Evolutionary conservation across 2,113 vertebrate genomes (phyloP).

Genomic region (Pampusana beccarii): DNA sequence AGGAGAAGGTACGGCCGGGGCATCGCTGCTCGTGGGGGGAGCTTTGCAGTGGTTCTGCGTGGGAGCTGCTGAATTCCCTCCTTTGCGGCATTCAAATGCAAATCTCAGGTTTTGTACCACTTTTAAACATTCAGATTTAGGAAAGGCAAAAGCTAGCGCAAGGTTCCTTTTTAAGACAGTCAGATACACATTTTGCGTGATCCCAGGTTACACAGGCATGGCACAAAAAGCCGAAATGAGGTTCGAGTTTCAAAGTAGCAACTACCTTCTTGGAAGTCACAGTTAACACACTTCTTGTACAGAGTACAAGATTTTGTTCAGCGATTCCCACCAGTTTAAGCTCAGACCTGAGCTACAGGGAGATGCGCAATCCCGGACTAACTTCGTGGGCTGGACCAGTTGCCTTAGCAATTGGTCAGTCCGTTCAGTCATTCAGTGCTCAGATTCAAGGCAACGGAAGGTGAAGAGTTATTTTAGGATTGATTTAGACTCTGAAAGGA

Average conservation of each 20-base stretch:
- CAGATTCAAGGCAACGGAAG: too few species aligned
- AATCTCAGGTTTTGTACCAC: fast-evolving
- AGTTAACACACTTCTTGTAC: too few species aligned
- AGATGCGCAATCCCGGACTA: too few species aligned
- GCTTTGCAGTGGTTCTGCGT: not conserved
- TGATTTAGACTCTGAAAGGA: not conserved
- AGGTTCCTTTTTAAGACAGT: fast-evolving
- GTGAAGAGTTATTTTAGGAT: not conserved
- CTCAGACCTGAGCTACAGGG: too few species aligned
- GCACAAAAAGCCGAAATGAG: not conserved
- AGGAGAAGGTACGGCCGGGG: slow-evolving; percentile 88
- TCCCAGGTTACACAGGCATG: not conserved
- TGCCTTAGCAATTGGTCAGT: too few species aligned
- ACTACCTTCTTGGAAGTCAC: too few species aligned
- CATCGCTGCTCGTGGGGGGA: not conserved
- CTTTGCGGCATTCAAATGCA: not conserved
- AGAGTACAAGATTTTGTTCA: too few species aligned
- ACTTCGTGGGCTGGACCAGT: too few species aligned
- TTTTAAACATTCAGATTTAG: fast-evolving
- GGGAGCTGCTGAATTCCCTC: not conserved
- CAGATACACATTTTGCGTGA: fast-evolving
- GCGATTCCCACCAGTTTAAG: too few species aligned
- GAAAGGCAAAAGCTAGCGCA: not conserved
- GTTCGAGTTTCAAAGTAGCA: not conserved
- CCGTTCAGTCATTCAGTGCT: too few species aligned